These are phyloP conservation scores for Gymnosoma rotundatum DNA, from an alignment of 2,888 invertebrate species.

Conservation along the genomic window DNA sequence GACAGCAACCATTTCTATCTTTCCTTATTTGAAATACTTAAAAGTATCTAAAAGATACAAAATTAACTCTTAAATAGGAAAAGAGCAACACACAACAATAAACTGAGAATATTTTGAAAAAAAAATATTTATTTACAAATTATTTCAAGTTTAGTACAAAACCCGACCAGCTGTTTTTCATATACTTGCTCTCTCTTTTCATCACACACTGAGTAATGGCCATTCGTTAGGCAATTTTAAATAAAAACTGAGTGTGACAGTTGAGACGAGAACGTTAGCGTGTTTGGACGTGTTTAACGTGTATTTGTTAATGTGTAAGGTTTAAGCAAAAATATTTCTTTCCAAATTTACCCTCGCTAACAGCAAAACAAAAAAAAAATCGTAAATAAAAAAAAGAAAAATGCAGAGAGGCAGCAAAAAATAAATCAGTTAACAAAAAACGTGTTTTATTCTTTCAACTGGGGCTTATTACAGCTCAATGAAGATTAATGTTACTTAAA, in stretches of 20 bases:
- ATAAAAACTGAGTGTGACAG: slow-evolving; percentile 67
- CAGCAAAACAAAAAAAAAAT: slow-evolving; percentile 36
- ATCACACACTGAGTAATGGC: slow-evolving; percentile 32
- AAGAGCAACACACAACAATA: not conserved
- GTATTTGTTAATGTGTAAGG: slow-evolving; percentile 26
- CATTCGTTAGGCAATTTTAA: slow-evolving; percentile 39
- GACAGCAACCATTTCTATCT: slow-evolving; percentile 42
- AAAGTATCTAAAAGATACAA: slow-evolving; percentile 58
- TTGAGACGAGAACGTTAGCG: slow-evolving; percentile 70
- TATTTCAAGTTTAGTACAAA: slow-evolving; percentile 40
- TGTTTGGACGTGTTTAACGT: slow-evolving; percentile 69
- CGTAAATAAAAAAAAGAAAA: slow-evolving; percentile 31
- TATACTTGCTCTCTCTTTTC: slow-evolving; percentile 56
- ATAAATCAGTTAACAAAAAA: slow-evolving; percentile 46
- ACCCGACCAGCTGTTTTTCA: slow-evolving; percentile 58
- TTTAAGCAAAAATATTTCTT: slow-evolving; percentile 23
- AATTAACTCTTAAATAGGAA: slow-evolving; percentile 8
- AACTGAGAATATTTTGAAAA: not conserved
- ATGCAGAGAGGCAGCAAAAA: slow-evolving; percentile 22
- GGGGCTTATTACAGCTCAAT: slow-evolving; percentile 41
- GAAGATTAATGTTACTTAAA: slow-evolving; percentile 41
- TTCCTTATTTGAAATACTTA: slow-evolving; percentile 23
- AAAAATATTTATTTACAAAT: slow-evolving; percentile 35
- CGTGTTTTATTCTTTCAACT: slow-evolving; percentile 50
- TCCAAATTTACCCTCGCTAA: slow-evolving; percentile 39